A percentile compares a stretch with the other conserved stretches of the same genome.
phyloP scores from a whole-genome alignment of 1,140 invertebrate genomes.

The Acromyrmex heyeri region DNA sequence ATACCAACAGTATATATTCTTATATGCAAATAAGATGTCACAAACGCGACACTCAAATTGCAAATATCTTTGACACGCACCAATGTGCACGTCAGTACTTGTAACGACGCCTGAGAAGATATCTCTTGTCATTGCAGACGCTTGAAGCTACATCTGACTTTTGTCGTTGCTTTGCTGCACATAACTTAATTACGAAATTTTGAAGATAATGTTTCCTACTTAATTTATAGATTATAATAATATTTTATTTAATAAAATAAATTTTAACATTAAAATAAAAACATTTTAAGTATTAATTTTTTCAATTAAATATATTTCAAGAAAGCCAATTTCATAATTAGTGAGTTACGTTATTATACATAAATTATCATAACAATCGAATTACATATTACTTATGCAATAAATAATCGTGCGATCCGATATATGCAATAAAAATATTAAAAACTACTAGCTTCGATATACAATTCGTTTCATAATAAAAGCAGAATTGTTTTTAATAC shows the following conservation, averaged over 20 bases:
- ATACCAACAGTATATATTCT: slow-evolving; percentile 66
- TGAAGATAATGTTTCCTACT: neutral
- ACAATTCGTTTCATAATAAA: neutral
- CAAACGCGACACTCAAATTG: slow-evolving; percentile 58
- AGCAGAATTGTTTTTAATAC: slow-evolving; percentile 8
- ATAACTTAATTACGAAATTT: neutral
- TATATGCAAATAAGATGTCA: slow-evolving; percentile 73
- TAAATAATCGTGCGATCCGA: neutral
- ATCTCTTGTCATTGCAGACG: neutral
- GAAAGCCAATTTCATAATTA: neutral
- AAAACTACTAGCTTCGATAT: neutral
- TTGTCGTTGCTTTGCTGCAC: neutral
- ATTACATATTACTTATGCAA: neutral
- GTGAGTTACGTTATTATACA: neutral
- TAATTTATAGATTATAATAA: neutral
- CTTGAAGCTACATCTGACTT: slow-evolving; percentile 1
- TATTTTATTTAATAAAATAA: neutral
- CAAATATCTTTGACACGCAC: slow-evolving; percentile 22
- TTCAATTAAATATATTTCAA: neutral
- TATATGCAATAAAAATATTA: neutral
- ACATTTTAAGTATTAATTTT: neutral
- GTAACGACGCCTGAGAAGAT: neutral
- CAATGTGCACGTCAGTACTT: slow-evolving; percentile 16
- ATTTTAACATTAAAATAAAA: neutral
- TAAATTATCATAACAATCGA: neutral